Conservation (phyloP, 2,797 vertebrate species). For the Hapalemur alaotrensis region DNA sequence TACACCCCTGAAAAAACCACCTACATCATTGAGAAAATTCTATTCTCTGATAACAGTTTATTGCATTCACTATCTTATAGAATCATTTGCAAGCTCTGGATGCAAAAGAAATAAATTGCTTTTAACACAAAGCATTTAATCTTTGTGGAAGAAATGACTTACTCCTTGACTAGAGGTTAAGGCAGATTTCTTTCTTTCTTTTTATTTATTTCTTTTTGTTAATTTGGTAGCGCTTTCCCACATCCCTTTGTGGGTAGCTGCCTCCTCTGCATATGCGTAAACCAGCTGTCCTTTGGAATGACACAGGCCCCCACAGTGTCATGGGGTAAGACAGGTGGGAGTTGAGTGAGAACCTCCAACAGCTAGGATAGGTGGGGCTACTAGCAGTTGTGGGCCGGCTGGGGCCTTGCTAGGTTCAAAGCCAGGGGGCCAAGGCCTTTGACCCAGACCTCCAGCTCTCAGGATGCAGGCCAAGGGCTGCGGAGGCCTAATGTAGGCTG, state of each 20-base stretch:
- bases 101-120: neutral
- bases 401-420: neutral
- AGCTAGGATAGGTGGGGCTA: neutral
- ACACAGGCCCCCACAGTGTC: conserved; percentile 72
- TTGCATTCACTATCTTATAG: neutral
- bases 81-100: neutral
- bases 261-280: conserved; percentile 75
- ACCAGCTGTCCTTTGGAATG: conserved; percentile 75
- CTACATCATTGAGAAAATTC: neutral
- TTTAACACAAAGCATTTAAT: conserved; percentile 41
- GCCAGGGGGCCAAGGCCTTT: conserved; percentile 54
- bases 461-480: conserved; percentile 38
- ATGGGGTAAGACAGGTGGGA: conserved; percentile 63
- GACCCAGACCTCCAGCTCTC: conserved; percentile 51
- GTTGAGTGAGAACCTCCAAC: conserved; percentile 55
- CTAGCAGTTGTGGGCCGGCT: neutral
- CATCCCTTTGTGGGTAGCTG: conserved; percentile 72
- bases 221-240: conserved; percentile 59
- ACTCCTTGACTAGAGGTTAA: conserved; percentile 59
- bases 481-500: conserved; percentile 66
- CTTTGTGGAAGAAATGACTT: conserved; percentile 39
- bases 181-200: conserved; percentile 45
- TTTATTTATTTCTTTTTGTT: conserved; percentile 31
- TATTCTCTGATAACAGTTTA: neutral
- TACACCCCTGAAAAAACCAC: neutral